Base-by-base conservation (phyloP, 2,797 vertebrate genomes). In the Lates japonicus region DNA sequence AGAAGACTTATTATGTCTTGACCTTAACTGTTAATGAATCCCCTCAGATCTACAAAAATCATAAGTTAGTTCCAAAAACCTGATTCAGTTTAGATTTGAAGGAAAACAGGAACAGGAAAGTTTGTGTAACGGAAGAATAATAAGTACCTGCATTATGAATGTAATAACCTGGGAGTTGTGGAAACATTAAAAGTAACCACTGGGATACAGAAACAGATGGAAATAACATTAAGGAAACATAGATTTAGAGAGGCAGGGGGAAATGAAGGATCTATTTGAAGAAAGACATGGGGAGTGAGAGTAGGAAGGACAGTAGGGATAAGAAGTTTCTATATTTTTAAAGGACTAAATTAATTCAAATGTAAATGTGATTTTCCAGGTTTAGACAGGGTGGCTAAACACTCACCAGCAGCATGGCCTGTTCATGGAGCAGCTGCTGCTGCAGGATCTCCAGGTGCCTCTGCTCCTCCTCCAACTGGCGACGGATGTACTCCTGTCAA, bases 391-490 rank as follows among this genome's bases (percentile, higher is more conserved):
- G 4, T 25, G 4, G 52, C 3, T 22, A 22, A 22, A 61, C 33
- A 74, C 96, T 97, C 96, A 99, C 98, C 97, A 99, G 96, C 94
- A 99, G 95, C 97, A 99, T 97, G 96, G 98, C 98, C 96, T 99
- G 98, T 94, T 99, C 98, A 80, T 99, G 98, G 76, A 99, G 98
- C 90, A 99, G 96, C 96, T 99, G 98, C 95, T 99, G 97, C 93
- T 99, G 98, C 92, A 99, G 96, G 95, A 97, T 96, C 96, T 99
- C 98, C 93, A 99, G 96, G 95, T 99, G 98, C 90, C 98, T 95
- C 96, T 99, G 98, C 95, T 99, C 98, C 95, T 99, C 98, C 94
- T 99, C 98, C 94, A 99, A 93, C 95, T 99, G 98, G 78, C 98
- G 96, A 74, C 98, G 97, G 95, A 99, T 99, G 93, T 98, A 99